These are phyloP conservation scores for Oreohelix idahoensis DNA, from an alignment of 1,140 invertebrate species.

Conservation along the genomic window DNA sequence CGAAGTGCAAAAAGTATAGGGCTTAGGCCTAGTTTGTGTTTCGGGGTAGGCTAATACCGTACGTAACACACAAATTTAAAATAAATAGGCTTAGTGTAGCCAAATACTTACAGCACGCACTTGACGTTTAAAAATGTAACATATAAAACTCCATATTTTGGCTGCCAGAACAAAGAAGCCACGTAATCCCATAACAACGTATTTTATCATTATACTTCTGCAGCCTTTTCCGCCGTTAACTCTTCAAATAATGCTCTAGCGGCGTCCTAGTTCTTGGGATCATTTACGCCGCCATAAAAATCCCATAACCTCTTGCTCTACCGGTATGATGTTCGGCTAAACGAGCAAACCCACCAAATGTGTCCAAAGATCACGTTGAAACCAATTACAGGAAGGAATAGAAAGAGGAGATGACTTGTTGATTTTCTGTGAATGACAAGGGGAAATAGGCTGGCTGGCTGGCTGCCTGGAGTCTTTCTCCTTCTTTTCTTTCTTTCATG, in stretches of 20 bases:
- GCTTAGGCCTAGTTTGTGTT: too few relatives aligned
- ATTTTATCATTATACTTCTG: constrained; percentile 86
- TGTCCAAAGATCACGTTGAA: constrained; percentile 73
- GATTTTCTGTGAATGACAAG: too few relatives aligned
- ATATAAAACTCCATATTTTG: constrained; percentile 97
- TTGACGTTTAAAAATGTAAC: constrained; percentile 96
- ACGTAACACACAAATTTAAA: too few relatives aligned
- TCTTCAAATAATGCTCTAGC: neutral
- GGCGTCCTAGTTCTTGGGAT: constrained; percentile 27
- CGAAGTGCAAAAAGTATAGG: too few relatives aligned
- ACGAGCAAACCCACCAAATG: neutral
- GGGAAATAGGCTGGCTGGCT: too few relatives aligned
- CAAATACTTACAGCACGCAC: constrained; percentile 89
- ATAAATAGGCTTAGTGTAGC: too few relatives aligned
- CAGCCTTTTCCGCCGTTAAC: neutral
- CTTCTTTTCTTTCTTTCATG: too few relatives aligned
- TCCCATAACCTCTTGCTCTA: constrained; percentile 54
- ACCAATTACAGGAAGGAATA: too few relatives aligned
- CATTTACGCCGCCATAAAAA: constrained; percentile 63
- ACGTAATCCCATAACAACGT: constrained; percentile 96
- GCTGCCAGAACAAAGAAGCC: constrained; percentile 94
- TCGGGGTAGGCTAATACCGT: too few relatives aligned
- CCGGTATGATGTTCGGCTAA: neutral
- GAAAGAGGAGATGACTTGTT: too few relatives aligned
- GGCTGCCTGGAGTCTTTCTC: too few relatives aligned